Conservation (phyloP, 2,888 invertebrate species). For the Chouioia cunea region DNA sequence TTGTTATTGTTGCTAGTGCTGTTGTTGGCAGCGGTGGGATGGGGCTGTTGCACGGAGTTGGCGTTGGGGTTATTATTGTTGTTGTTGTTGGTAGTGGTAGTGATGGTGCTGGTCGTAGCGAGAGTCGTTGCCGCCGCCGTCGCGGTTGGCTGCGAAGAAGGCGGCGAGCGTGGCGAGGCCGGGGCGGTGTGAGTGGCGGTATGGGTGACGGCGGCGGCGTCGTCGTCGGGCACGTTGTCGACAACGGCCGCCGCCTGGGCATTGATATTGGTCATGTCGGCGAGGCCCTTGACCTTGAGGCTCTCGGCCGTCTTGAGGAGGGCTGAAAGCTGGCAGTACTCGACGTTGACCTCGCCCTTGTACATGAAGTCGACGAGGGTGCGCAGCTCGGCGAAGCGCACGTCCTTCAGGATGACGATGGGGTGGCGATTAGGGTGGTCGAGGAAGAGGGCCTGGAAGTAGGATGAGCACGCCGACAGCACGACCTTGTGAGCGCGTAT, state of each 20-base stretch:
- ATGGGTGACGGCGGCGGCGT: background rate
- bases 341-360: conserved; percentile 95
- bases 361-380: conserved; percentile 97
- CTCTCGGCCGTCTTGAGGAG: conserved; percentile 93
- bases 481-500: conserved; percentile 96
- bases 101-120: too few species aligned
- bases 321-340: conserved; percentile 92
- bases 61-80: too few species aligned
- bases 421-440: conserved; percentile 94
- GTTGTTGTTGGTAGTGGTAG: too few species aligned
- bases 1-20: background rate
- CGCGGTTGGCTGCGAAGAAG: conserved; percentile 28
- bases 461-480: conserved; percentile 94
- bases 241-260: conserved; percentile 66
- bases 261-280: conserved; percentile 91
- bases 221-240: background rate
- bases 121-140: too few species aligned
- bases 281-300: conserved; percentile 91
- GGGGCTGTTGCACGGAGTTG: background rate
- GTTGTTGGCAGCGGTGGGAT: conserved; percentile 31
- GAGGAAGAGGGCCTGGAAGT: conserved; percentile 93
- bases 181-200: background rate
- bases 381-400: conserved; percentile 89
- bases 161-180: conserved; percentile 38
- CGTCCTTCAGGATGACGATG: conserved; percentile 95